Conservation (phyloP, 2,888 invertebrate genomes). For the Salpingus planirostris region DNA sequence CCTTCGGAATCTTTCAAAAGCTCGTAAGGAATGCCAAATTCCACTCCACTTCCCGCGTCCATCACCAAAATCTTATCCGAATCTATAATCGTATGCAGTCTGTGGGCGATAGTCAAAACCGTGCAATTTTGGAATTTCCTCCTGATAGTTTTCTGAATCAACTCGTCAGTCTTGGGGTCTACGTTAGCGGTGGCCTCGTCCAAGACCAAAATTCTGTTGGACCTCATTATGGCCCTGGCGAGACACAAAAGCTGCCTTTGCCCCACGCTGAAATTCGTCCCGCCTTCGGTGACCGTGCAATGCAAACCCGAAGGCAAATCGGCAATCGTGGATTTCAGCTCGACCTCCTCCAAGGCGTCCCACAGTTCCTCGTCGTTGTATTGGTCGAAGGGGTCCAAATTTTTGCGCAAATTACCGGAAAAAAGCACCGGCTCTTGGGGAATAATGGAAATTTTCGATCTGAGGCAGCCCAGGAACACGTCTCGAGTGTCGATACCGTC, state of each 20-base stretch:
- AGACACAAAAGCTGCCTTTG: conserved; percentile 63
- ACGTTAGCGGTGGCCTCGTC: conserved; percentile 78
- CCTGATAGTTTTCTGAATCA: conserved; percentile 70
- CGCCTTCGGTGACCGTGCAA: conserved; percentile 67
- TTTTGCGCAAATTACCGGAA: conserved; percentile 77
- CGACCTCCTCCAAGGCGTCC: conserved; percentile 76
- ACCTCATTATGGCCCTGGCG: conserved; percentile 52
- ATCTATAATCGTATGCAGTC: conserved; percentile 79
- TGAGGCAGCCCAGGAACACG: conserved; percentile 63
- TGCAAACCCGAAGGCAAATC: conserved; percentile 56
- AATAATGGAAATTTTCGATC: conserved; percentile 72
- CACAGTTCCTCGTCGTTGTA: conserved; percentile 71
- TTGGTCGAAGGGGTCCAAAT: conserved; percentile 81
- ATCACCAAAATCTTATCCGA: conserved; percentile 73
- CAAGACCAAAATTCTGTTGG: conserved; percentile 32
- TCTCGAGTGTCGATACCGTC: conserved; percentile 63
- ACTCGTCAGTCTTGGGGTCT: conserved; percentile 65
- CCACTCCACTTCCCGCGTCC: conserved; percentile 65
- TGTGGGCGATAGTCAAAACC: conserved; percentile 75
- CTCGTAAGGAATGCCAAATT: conserved; percentile 67
- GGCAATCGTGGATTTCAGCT: conserved; percentile 59
- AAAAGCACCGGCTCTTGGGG: conserved; percentile 83
- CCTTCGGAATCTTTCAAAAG: conserved; percentile 43
- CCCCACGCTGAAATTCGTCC: conserved; percentile 35
- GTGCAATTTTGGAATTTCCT: conserved; percentile 68